phyloP scores from a whole-genome alignment of 2,888 invertebrate species.

The Pristionchus fissidentatus region DNA sequence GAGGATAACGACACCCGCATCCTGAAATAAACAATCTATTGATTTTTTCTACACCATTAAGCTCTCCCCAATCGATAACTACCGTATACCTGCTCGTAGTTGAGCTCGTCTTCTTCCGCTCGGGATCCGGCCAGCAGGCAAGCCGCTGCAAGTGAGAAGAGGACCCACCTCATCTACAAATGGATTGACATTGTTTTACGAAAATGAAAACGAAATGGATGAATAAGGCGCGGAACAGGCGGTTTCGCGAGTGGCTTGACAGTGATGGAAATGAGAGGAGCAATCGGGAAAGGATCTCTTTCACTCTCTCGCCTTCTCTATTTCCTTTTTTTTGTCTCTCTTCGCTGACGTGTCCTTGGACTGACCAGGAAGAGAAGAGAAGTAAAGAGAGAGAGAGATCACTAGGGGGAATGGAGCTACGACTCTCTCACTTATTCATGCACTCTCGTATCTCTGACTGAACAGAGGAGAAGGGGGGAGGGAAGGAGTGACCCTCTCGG shows the following conservation, averaged over 20 bases:
- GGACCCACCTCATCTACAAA: conserved; percentile 51
- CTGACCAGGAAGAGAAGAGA: conserved; percentile 15
- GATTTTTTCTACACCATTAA: neutral
- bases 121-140: conserved; percentile 44
- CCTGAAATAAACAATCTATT: conserved; percentile 46
- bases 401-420: neutral
- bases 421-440: neutral
- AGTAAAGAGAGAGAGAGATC: conserved; percentile 14
- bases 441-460: neutral
- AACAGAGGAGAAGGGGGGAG: conserved; percentile 4
- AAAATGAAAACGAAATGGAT: neutral
- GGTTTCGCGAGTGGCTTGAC: conserved; percentile 2
- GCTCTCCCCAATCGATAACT: too few species aligned
- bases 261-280: conserved; percentile 12
- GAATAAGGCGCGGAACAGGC: neutral
- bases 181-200: neutral
- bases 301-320: neutral
- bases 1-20: conserved; percentile 67
- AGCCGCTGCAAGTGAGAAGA: conserved; percentile 45
- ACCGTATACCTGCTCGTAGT: conserved; percentile 45
- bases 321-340: conserved; percentile 29
- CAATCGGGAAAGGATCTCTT: neutral
- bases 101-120: conserved; percentile 56
- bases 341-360: conserved; percentile 49
- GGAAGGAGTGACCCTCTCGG: conserved; percentile 32